Conservation (phyloP, 2,113 vertebrate genomes). For the Cathartes aura region DNA sequence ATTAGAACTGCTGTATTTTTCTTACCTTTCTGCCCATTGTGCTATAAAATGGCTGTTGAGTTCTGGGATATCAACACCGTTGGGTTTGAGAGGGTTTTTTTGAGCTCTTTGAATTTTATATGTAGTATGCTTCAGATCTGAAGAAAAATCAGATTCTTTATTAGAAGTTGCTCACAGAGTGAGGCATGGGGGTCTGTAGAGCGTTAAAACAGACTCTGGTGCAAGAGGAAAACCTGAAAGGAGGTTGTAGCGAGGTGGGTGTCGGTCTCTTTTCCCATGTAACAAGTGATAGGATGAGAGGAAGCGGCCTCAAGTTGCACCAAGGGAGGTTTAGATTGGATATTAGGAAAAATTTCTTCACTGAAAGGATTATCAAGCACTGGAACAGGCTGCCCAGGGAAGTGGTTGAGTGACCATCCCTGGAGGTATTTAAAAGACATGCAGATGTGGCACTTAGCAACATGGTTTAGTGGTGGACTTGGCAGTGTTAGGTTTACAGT, state of each 20-base stretch:
- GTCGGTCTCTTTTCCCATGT: background rate
- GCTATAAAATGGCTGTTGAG: background rate
- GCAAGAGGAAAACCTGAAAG: background rate
- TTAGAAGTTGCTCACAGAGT: background rate
- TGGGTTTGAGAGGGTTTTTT: background rate
- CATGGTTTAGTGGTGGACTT: background rate
- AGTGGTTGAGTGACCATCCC: background rate
- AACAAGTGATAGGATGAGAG: background rate
- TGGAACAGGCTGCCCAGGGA: background rate
- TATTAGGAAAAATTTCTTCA: background rate
- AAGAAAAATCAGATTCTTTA: background rate
- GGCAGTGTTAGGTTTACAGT: background rate
- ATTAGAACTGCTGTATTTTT: background rate
- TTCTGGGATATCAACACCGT: background rate
- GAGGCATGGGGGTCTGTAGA: background rate
- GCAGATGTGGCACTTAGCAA: background rate
- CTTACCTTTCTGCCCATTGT: background rate
- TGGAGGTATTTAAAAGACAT: background rate
- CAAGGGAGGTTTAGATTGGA: background rate
- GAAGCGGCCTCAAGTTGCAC: background rate
- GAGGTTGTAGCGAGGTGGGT: background rate
- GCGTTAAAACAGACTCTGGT: background rate
- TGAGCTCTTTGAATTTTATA: background rate
- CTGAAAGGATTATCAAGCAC: background rate
- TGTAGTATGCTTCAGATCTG: background rate